These are phyloP conservation scores for Actinia equina DNA, from an alignment of 64 coral and sea anemone species.

Conservation along the genomic window DNA sequence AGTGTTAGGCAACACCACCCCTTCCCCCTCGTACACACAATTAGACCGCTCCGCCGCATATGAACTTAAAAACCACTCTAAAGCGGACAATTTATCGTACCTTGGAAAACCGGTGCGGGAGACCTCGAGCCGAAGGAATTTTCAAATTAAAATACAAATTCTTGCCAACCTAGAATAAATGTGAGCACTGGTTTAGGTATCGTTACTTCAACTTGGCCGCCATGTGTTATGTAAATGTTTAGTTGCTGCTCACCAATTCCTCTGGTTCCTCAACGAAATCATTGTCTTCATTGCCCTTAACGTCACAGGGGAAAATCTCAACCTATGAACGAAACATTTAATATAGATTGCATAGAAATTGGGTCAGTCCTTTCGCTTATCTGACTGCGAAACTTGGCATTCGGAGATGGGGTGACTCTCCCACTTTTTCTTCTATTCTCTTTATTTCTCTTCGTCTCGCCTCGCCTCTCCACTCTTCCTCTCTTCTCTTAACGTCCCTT, in stretches of 20 bases:
- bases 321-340: slow-evolving; percentile 23
- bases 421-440: too few species aligned
- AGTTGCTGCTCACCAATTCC: slow-evolving; percentile 47
- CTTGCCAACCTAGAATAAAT: slow-evolving; percentile 61
- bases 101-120: slow-evolving; percentile 80
- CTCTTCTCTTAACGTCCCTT: too few species aligned
- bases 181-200: slow-evolving; percentile 10
- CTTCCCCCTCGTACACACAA: too few species aligned
- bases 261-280: slow-evolving; percentile 85
- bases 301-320: slow-evolving; percentile 75
- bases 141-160: slow-evolving; percentile 73
- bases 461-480: too few species aligned
- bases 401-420: too few species aligned
- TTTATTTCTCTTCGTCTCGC: too few species aligned
- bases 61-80: neutral
- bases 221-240: neutral
- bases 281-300: slow-evolving; percentile 56
- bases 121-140: slow-evolving; percentile 77
- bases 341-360: neutral
- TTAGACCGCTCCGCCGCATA: too few species aligned
- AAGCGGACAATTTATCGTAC: neutral
- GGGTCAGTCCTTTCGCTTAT: too few species aligned
- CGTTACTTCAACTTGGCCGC: too few species aligned
- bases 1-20: too few species aligned
- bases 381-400: neutral